These are phyloP conservation scores for Nasonovia ribisnigri DNA, from an alignment of 2,888 invertebrate species.

Conservation along the genomic window DNA sequence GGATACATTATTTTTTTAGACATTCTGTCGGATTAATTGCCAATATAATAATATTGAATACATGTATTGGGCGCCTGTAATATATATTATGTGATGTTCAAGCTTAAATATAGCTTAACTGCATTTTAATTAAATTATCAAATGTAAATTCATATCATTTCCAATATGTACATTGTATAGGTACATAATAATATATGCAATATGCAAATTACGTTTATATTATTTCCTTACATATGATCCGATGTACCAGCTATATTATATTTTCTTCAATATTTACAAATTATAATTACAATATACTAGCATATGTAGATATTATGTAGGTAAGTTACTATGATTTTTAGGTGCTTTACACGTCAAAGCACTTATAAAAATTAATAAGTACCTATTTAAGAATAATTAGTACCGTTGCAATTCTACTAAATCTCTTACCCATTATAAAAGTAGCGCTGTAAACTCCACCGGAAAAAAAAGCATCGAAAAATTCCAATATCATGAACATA, in stretches of 20 bases:
- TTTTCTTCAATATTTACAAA: neutral
- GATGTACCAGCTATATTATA: neutral
- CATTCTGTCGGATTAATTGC: neutral
- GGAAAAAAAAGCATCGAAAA: conserved; percentile 63
- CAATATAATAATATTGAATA: neutral
- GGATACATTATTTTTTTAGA: neutral
- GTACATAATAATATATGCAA: neutral
- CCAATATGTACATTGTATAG: neutral
- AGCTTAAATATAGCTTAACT: neutral
- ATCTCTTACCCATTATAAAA: conserved; percentile 61
- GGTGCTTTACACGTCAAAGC: neutral
- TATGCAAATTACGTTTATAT: neutral
- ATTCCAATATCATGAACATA: conserved; percentile 62
- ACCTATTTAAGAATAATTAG: neutral
- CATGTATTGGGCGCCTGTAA: neutral
- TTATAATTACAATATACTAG: no score
- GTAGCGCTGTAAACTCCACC: conserved; percentile 64
- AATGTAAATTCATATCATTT: neutral
- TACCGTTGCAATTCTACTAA: neutral
- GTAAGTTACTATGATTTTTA: neutral
- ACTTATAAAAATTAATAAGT: neutral
- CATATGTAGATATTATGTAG: no score
- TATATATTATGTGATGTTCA: neutral
- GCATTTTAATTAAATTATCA: neutral
- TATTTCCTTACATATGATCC: neutral